Evolutionary conservation across 2,888 invertebrate species (phyloP).

Genomic region (Troilus luridus): DNA sequence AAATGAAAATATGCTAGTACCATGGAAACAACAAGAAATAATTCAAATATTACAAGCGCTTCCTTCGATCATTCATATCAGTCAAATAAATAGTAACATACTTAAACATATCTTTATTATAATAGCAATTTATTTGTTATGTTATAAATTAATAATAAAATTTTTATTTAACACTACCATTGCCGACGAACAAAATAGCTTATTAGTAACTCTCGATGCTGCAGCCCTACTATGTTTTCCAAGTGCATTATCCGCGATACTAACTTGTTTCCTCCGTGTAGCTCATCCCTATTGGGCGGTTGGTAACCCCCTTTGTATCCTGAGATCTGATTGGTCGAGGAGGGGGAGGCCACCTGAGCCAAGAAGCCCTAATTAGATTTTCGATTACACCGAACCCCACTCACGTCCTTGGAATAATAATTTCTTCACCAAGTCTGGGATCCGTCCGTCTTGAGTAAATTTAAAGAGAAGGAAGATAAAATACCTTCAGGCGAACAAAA

Average conservation of each 20-base stretch:
- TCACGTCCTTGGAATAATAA: slow-evolving; percentile 12
- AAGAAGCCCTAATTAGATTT: slow-evolving; percentile 41
- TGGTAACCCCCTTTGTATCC: slow-evolving; percentile 24
- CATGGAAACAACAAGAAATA: too few species aligned
- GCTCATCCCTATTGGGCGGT: not conserved
- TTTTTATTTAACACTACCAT: not conserved
- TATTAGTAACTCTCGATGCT: not conserved
- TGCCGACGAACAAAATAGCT: not conserved
- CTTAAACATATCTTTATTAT: too few species aligned
- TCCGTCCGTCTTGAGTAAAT: not conserved
- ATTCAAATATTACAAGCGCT: too few species aligned
- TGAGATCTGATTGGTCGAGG: slow-evolving; percentile 19
- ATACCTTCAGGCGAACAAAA: not conserved
- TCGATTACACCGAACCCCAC: not conserved
- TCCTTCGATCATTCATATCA: too few species aligned
- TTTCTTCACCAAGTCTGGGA: not conserved
- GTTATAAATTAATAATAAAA: too few species aligned
- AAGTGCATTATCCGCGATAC: not conserved
- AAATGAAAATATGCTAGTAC: too few species aligned
- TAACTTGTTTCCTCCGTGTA: not conserved
- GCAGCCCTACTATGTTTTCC: not conserved
- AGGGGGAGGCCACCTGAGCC: slow-evolving; percentile 20
- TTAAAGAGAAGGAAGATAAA: not conserved
- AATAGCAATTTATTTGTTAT: too few species aligned
- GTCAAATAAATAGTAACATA: too few species aligned